Base-by-base conservation (phyloP, 2,888 invertebrate genomes). In the Melanophora roralis region DNA sequence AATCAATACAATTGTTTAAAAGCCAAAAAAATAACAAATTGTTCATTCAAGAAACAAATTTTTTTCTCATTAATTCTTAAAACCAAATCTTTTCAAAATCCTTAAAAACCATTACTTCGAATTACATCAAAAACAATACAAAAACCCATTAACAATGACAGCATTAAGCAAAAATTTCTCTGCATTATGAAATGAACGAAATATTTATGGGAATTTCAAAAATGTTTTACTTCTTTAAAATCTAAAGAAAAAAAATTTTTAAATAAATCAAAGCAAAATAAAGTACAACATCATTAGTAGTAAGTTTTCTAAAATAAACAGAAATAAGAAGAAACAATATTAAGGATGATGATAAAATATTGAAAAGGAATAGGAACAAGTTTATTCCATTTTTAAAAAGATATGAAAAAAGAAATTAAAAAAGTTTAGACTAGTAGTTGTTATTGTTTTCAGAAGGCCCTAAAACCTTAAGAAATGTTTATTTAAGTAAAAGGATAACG, bases 281-380 rank as follows among this genome's bases (percentile, higher is more conserved):
- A 5, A 27, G 6, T 27, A 27, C 4, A 27, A 6, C 27, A 27
- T 5, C 27, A 27, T 27, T 6, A 27, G 3, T 27, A 27, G 27
- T 32, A 19, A 16, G 43, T 23, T 55, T 27, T 32, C 16, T 27
- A 5, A 6, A 27, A 40, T 1, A 65, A 14, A 32, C 19, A 57
- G 19, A 64, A 73, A 47, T 57, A 55, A 12, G 6, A 45, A 16
- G 5, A n/a, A 23, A 3, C 4, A 49, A 49, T 1, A 4, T 16
- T n/a, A 47, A 60, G 51, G 19, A 59, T 67, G 43, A 67, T 65
- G 47, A 73, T 65, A 19, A 73, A 55, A 55, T 55, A 65, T 40
- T 47, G 21, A 64, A 73, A 67, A 23, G 38, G 14, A 62, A 23
- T 3, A 3, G 12, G 16, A 59, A 36, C 21, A 57, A 16, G 9